Conservation (phyloP, 53 echinoderm and acorn worm species). For the Astropecten irregularis region DNA sequence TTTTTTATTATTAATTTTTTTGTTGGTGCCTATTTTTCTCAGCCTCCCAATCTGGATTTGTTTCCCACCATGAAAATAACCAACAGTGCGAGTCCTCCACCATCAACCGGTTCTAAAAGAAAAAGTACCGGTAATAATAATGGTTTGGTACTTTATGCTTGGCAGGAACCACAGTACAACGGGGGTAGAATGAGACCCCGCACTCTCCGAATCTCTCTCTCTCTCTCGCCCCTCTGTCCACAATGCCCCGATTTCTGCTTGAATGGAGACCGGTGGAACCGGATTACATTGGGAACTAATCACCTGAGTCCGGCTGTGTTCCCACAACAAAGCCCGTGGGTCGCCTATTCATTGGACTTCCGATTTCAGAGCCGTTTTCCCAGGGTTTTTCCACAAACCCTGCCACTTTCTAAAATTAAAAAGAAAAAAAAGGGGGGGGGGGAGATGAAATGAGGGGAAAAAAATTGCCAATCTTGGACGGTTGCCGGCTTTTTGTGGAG, state of each 20-base stretch:
- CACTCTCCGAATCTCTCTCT: neutral
- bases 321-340: constrained; percentile 50
- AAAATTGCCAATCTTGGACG: neutral
- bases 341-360: constrained; percentile 38
- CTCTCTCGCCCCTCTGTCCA: neutral
- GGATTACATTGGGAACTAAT: constrained; percentile 61
- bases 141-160: constrained; percentile 35
- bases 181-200: constrained; percentile 28
- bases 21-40: no score
- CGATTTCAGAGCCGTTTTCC: constrained; percentile 49
- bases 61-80: constrained; percentile 3
- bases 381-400: constrained; percentile 15
- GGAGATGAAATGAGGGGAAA: neutral
- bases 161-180: constrained; percentile 14
- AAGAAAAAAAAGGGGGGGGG: neutral
- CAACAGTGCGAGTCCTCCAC: neutral
- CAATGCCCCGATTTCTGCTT: constrained; percentile 33
- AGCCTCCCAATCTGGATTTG: neutral
- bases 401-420: neutral
- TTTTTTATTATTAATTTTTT: no score
- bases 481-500: neutral
- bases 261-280: constrained; percentile 38
- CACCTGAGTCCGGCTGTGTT: constrained; percentile 48
- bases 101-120: neutral
- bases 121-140: no score